phyloP scores from a whole-genome alignment of 2,888 invertebrate genomes.

The Apodemia mormo region DNA sequence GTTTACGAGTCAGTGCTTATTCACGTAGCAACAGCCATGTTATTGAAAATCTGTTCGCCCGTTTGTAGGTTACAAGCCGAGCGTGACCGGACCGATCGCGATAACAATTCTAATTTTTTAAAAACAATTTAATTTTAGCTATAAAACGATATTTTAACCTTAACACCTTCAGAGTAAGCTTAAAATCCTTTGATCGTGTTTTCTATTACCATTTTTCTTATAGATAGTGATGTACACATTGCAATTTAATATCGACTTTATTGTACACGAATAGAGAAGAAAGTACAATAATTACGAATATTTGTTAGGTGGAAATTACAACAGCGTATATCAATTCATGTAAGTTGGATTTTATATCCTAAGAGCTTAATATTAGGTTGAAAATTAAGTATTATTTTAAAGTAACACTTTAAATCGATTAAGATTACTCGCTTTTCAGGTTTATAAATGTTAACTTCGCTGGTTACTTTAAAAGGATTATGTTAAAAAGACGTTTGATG shows the following conservation, averaged over 20 bases:
- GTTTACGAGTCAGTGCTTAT: neutral
- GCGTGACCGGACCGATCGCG: constrained; percentile 16
- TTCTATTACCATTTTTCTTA: constrained; percentile 13
- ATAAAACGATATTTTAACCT: neutral
- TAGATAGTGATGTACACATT: constrained; percentile 3
- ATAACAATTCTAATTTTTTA: constrained; percentile 19
- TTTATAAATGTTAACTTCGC: constrained; percentile 17
- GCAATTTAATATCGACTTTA: constrained; percentile 14
- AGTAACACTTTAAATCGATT: constrained; percentile 18
- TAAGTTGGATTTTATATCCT: neutral
- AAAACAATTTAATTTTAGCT: neutral
- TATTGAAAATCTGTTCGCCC: constrained; percentile 18
- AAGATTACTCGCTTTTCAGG: constrained; percentile 17
- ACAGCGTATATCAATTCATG: neutral
- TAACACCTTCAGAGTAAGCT: neutral
- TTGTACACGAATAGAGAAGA: neutral
- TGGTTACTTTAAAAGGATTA: constrained; percentile 19
- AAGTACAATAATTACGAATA: neutral
- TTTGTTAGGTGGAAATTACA: neutral
- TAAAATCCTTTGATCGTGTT: neutral
- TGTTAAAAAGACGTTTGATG: constrained; percentile 9
- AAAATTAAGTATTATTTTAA: neutral
- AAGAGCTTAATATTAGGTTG: neutral
- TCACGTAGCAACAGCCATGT: constrained; percentile 14
- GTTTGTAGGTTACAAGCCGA: constrained; percentile 15